Evolutionary conservation across 2,113 vertebrate species (phyloP).

Genomic region (Nanorana parkeri): DNA sequence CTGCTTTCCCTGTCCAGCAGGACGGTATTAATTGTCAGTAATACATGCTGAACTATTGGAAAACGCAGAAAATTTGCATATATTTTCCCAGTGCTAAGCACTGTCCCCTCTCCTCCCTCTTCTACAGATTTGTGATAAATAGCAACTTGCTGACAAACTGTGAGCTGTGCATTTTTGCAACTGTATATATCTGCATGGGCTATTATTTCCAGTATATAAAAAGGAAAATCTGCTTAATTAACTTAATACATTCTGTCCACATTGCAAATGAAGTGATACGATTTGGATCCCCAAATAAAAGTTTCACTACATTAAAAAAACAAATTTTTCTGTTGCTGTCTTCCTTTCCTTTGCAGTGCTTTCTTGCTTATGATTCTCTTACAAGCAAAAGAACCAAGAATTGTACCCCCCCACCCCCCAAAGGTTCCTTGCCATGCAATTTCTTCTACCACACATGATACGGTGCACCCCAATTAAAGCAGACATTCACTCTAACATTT

Average conservation of each 20-base stretch:
- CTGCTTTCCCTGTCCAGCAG: slow-evolving; percentile 59
- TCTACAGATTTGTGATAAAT: slow-evolving; percentile 39
- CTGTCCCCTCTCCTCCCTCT: slow-evolving; percentile 22
- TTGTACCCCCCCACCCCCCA: too few species aligned
- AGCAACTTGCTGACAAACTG: slow-evolving; percentile 34
- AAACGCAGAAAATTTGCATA: slow-evolving; percentile 48
- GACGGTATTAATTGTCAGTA: slow-evolving; percentile 59
- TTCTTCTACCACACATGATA: too few species aligned
- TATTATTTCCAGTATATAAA: not conserved
- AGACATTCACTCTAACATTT: too few species aligned
- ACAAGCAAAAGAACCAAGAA: too few species aligned
- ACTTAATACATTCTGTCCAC: not conserved
- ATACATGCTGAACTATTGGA: slow-evolving; percentile 54
- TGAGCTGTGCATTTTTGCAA: slow-evolving; percentile 22
- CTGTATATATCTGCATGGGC: slow-evolving; percentile 4
- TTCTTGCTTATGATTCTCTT: too few species aligned
- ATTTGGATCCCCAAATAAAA: too few species aligned
- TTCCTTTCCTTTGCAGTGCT: too few species aligned
- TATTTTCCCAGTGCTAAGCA: slow-evolving; percentile 50
- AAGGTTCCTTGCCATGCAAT: too few species aligned
- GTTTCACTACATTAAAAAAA: too few species aligned
- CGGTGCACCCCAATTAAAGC: too few species aligned
- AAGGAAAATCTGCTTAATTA: not conserved
- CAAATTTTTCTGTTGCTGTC: too few species aligned
- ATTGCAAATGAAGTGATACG: not conserved